Evolutionary conservation across 2,888 invertebrate species (phyloP).

Genomic region (Cantharis flavilabris): DNA sequence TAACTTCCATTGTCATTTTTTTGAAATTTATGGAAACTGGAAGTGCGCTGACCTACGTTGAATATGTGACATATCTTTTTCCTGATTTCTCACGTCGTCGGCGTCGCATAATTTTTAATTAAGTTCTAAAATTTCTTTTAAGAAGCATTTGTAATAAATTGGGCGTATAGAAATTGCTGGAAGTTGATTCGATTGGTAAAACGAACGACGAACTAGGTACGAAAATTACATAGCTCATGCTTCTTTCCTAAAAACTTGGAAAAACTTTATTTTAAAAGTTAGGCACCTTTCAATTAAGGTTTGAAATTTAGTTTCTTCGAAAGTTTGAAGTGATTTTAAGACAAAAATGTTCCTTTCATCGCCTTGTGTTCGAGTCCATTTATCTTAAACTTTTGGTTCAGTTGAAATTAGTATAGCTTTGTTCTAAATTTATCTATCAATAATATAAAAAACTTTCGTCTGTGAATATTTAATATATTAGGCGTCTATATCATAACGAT

Average conservation of each 20-base stretch:
- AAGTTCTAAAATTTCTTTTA: not conserved
- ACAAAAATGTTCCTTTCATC: not conserved
- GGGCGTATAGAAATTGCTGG: not conserved
- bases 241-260: not conserved
- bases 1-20: not conserved
- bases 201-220: not conserved
- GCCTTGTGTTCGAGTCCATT: not conserved
- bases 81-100: too few species aligned
- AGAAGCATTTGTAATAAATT: not conserved
- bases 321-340: not conserved
- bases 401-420: not conserved
- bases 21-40: not conserved
- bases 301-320: not conserved
- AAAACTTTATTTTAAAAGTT: not conserved
- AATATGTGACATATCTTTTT: not conserved
- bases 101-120: not conserved
- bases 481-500: not conserved
- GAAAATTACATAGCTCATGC: not conserved
- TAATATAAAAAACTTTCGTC: not conserved
- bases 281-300: not conserved
- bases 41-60: not conserved
- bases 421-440: not conserved
- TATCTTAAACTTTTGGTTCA: not conserved
- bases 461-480: not conserved
- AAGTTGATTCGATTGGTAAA: not conserved